phyloP scores from a whole-genome alignment of 2,797 vertebrate species.

The Etheostoma perlongum region DNA sequence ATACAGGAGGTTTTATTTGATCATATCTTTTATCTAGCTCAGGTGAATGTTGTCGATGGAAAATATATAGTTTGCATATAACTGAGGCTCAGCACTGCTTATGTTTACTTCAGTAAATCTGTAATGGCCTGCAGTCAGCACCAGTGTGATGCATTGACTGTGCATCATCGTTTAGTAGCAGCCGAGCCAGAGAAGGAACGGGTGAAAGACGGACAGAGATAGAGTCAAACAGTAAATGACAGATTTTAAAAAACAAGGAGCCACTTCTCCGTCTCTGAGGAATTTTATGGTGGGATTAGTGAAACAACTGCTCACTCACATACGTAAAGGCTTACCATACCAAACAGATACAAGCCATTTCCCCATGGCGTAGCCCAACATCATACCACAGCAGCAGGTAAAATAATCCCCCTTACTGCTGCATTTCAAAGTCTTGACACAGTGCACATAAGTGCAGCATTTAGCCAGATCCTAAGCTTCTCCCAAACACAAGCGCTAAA shows the following conservation, averaged over 20 bases:
- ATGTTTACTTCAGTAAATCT: constrained; percentile 42
- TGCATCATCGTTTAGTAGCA: constrained; percentile 46
- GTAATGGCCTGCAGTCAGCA: constrained; percentile 46
- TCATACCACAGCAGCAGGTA: constrained; percentile 46
- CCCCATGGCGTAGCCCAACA: constrained; percentile 2
- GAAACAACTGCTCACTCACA: constrained; percentile 16
- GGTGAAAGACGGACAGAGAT: constrained; percentile 13
- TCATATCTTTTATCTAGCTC: neutral
- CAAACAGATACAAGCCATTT: constrained; percentile 36
- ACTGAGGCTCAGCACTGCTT: constrained; percentile 30
- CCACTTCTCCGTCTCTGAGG: neutral
- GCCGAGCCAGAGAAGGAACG: constrained; percentile 29
- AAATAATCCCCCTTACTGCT: constrained; percentile 41
- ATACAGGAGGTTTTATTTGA: neutral
- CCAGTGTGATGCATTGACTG: constrained; percentile 32
- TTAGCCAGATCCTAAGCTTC: constrained; percentile 45
- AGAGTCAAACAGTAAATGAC: constrained; percentile 17
- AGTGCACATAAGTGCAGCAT: constrained; percentile 25
- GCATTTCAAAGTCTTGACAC: constrained; percentile 43
- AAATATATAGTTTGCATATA: constrained; percentile 28
- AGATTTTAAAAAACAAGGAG: constrained; percentile 26
- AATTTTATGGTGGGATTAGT: constrained; percentile 37
- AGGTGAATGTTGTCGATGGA: constrained; percentile 13
- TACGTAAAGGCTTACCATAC: constrained; percentile 35
- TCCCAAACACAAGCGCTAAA: constrained; percentile 11